Base-by-base conservation (phyloP, 2,113 vertebrate species). In the Ginglymostoma cirratum region DNA sequence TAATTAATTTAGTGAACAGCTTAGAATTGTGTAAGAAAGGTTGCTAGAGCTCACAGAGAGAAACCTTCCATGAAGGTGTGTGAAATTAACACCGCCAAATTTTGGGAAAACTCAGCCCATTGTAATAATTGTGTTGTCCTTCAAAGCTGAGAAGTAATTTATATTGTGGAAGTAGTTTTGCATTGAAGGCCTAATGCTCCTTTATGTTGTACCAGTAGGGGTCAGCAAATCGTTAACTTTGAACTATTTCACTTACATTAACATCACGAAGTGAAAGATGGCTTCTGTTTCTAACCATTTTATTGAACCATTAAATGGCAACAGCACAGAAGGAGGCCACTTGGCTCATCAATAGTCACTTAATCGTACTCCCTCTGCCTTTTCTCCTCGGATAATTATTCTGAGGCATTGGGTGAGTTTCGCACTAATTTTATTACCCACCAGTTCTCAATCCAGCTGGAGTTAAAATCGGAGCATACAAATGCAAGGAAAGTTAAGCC, bases 221-320 rank as follows among this genome's bases (percentile, higher is more conserved):
- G 94, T 4, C 94, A 95, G 94, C 94, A 95, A 76, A 95, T 72
- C 67, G 19, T 76, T 95, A 76, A 15, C 12, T 72, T 95, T 95
- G 61, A 93, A 66, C 38, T 93, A 8, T 66, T n/a, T 34, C 34
- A 95, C 15, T n/a, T 24, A 72, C 3, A 15, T 70, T 72, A 70
- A 48, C 69, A 48, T 34, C 8, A 72, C 2, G 48, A 45, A 72
- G 5, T 15, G 67, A 83, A 38, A 83, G 67, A 76, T 24, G 23
- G 52, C 69, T 95, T 15, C 45, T 69, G 61, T 42, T n/a, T 67
- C n/a, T 52, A 23, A n/a, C 5, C 34, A 38, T n/a, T 93, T n/a
- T n/a, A 34, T 34, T 30, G 86, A 90, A 90, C 24, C 52, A 61
- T 30, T 2, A 6, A 86, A 42, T 86, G 42, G 83, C 10, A 8